These are phyloP conservation scores for Nyctibius bracteatus DNA, from an alignment of 2,113 vertebrate species.

Conservation along the genomic window DNA sequence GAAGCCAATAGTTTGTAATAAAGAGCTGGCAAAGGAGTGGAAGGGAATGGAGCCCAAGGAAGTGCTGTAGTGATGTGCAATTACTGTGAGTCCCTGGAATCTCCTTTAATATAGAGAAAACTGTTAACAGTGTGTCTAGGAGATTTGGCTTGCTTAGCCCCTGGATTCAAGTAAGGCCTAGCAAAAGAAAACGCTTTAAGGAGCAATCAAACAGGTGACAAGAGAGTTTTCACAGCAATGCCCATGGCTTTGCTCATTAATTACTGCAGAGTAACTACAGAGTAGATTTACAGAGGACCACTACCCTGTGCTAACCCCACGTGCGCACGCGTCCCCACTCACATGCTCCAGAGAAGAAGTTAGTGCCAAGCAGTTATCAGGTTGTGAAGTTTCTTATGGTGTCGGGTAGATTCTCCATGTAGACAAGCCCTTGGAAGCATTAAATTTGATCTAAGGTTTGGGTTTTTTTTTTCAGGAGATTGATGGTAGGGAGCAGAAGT, in stretches of 20 bases:
- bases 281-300: accelerated
- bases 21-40: background rate
- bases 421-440: background rate
- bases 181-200: background rate
- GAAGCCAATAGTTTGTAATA: background rate
- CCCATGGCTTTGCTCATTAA: background rate
- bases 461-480: background rate
- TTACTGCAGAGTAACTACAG: background rate
- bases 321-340: background rate
- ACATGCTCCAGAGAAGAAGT: background rate
- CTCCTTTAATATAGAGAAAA: background rate
- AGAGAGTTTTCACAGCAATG: background rate
- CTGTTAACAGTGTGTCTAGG: background rate
- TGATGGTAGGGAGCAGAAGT: background rate
- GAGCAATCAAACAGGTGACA: background rate
- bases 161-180: background rate
- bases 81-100: background rate
- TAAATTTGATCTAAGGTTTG: background rate
- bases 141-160: background rate
- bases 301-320: background rate
- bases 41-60: background rate
- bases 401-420: background rate
- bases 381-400: background rate
- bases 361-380: background rate
- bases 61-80: background rate